Evolutionary conservation across 2,113 vertebrate genomes (phyloP), one percentile per base, ranked within the genome.

Genomic region (Myotis davidii): DNA sequence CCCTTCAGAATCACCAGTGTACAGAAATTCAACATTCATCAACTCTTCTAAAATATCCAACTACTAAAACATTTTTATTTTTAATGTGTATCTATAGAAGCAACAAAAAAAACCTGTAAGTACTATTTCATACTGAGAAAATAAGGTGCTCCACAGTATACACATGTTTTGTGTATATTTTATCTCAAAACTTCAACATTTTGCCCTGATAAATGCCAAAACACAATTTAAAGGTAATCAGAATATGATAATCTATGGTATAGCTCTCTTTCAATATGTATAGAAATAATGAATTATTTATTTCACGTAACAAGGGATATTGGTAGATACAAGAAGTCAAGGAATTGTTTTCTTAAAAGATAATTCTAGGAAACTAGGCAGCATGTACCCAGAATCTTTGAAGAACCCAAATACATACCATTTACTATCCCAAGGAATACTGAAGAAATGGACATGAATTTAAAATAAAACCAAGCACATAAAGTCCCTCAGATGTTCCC

Each of bases 11-110:
- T 34, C 67, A 92, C 25, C 0, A 86, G 7, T 50, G 52, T 9
- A 5, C 9, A 59, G 27, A 65, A 95, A 70, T 48, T 95, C 56
- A 95, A 67, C 11, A 59, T 48, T 78, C n/a, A 76, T 61, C 5
- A 39, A 61, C n/a, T 73, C 13, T 81, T 89, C 56, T 73, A 91
- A 93, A 94, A 90, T 88, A 83, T 65, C 86, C 34, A 77, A 61
- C 20, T 72, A 61, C 32, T 74, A 64, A 67, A 23, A 54, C 16
- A 92, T 67, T 94, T 96, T 88, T 64, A 69, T 69, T 92, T 90
- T 67, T 94, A 87, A 70, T 23, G 45, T 78, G 64, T 73, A 64
- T 90, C n/a, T 84, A 64, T 48, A 73, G 32, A 94, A 86, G 34
- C 54, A 92, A 69, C 34, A 73, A 94, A 67, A 77, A 77, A 45